phyloP scores from a whole-genome alignment of 1,140 invertebrate genomes.

The Dreissena rostriformis region DNA sequence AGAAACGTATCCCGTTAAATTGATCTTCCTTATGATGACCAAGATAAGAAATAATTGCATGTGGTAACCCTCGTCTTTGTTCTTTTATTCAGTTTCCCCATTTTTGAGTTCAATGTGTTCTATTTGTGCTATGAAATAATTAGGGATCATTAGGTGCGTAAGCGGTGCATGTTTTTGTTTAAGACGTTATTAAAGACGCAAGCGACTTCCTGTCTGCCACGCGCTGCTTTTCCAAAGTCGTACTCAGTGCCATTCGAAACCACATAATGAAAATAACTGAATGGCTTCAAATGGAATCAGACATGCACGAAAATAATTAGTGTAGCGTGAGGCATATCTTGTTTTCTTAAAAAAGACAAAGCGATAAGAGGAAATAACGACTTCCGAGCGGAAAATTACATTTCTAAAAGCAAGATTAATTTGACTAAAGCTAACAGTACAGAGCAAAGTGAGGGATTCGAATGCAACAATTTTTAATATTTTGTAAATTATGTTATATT shows the following conservation, averaged over 20 bases:
- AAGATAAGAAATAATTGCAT: constrained; percentile 7
- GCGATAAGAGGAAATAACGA: too few relatives aligned
- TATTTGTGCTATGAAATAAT: not conserved
- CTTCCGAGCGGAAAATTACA: too few relatives aligned
- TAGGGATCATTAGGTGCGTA: constrained; percentile 33
- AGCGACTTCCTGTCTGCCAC: constrained; percentile 14
- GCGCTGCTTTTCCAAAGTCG: not conserved
- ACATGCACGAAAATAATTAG: too few relatives aligned
- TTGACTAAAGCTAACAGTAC: too few relatives aligned
- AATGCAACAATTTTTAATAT: too few relatives aligned
- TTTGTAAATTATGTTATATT: too few relatives aligned
- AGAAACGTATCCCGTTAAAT: not conserved
- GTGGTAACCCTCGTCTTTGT: constrained; percentile 24
- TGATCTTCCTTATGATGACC: not conserved
- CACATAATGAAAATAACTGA: too few relatives aligned
- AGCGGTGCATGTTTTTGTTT: constrained; percentile 17
- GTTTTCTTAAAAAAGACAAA: too few relatives aligned
- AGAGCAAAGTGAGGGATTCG: too few relatives aligned
- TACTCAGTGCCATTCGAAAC: constrained; percentile 3
- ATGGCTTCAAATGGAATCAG: too few relatives aligned
- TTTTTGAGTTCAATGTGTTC: not conserved
- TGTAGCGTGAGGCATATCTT: too few relatives aligned
- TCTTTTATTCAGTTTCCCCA: not conserved
- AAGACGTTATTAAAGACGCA: not conserved
- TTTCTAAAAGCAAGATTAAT: too few relatives aligned